Percentiles rank a stretch among this genome's conserved stretches.
Conservation (phyloP, 2,113 vertebrate species). For the Cyphomyrus discorhynchus region DNA sequence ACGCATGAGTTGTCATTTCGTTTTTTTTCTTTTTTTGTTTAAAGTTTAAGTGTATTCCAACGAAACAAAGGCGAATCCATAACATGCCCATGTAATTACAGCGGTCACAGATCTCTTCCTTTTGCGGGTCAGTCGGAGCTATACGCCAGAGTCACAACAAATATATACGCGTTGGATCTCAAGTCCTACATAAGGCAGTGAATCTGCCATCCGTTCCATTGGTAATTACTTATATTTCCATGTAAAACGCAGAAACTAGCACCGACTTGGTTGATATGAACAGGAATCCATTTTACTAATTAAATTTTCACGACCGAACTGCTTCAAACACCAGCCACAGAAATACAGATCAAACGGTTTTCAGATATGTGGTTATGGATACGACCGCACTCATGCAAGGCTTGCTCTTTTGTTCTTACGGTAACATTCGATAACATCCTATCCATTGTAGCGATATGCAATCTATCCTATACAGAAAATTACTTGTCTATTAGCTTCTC, state of each 20-base stretch:
- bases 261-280: background rate
- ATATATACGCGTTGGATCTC: background rate
- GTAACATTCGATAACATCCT: background rate
- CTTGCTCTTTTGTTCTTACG: background rate
- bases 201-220: background rate
- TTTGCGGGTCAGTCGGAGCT: background rate
- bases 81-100: background rate
- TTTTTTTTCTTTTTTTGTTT: background rate
- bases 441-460: background rate
- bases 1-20: background rate
- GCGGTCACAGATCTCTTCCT: background rate
- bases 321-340: background rate
- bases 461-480: background rate
- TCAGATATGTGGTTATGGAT: background rate
- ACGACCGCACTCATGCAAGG: background rate
- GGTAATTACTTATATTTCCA: background rate
- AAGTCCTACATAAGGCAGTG: background rate
- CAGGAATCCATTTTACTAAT: slow-evolving; percentile 1
- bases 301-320: background rate
- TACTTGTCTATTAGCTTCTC: background rate
- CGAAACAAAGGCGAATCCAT: background rate
- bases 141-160: background rate
- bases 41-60: background rate
- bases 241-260: background rate
- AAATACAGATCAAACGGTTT: background rate